These are phyloP conservation scores for Nephrotoma appendiculata DNA, from an alignment of 2,888 invertebrate species.

Conservation along the genomic window DNA sequence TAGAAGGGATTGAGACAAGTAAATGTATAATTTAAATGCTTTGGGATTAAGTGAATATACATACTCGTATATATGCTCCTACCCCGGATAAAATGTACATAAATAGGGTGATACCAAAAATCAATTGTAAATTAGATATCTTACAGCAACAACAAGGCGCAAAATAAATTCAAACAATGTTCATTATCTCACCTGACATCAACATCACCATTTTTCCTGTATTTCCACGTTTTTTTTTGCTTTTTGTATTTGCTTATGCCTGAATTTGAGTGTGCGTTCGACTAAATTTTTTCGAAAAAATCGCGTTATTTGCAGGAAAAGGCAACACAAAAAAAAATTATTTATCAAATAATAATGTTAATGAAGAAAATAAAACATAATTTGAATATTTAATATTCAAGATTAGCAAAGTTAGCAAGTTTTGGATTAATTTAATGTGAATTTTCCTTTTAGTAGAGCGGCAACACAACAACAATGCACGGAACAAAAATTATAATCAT, in stretches of 20 bases:
- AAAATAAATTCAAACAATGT: background rate
- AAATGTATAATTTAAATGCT: background rate
- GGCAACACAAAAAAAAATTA: constrained; percentile 1
- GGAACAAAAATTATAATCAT: background rate
- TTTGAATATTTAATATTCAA: constrained; percentile 16
- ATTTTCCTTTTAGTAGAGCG: constrained; percentile 8
- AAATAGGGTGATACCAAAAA: background rate
- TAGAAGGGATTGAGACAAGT: background rate
- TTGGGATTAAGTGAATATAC: background rate
- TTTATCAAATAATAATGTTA: constrained; percentile 14
- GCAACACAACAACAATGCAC: background rate
- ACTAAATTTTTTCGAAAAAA: background rate
- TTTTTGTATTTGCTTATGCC: background rate
- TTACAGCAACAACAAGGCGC: background rate
- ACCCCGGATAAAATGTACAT: background rate
- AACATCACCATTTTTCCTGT: background rate
- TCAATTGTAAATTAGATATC: background rate
- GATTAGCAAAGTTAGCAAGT: constrained; percentile 16
- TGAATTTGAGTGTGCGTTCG: background rate
- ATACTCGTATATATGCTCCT: background rate
- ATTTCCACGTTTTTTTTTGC: background rate
- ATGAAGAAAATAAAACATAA: constrained; percentile 14
- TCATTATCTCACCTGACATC: background rate
- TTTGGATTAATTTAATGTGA: constrained; percentile 15
- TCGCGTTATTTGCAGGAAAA: background rate